phyloP scores from a whole-genome alignment of 2,888 invertebrate species.

The Sepioteuthis lessoniana region DNA sequence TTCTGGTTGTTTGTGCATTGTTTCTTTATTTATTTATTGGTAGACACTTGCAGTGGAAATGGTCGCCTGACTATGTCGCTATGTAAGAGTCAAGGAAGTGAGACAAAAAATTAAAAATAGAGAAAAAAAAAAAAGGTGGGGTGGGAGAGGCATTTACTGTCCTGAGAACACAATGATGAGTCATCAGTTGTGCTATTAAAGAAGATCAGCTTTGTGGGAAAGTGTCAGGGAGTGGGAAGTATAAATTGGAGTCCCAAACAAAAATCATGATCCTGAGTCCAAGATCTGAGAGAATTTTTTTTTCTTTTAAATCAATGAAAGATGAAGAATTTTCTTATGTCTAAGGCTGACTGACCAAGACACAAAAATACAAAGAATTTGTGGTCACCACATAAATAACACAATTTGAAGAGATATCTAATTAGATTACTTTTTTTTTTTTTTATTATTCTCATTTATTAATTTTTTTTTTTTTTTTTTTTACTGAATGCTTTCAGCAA shows the following conservation, averaged over 20 bases:
- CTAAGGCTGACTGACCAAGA: background rate
- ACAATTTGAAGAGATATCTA: background rate
- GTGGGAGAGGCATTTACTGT: background rate
- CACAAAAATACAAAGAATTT: constrained; percentile 1
- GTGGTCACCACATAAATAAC: background rate
- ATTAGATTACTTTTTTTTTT: background rate
- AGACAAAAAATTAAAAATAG: background rate
- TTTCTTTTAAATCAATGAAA: background rate
- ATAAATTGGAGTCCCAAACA: background rate
- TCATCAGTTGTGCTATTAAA: background rate
- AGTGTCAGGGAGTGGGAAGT: constrained; percentile 17
- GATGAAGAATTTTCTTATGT: background rate
- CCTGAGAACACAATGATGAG: background rate
- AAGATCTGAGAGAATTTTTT: background rate
- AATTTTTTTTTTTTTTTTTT: too few relatives aligned
- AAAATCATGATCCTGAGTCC: constrained; percentile 10
- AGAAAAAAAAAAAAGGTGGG: background rate
- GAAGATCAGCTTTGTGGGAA: background rate
- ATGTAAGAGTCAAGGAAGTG: background rate
- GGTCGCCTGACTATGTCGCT: constrained; percentile 23
- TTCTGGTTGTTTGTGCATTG: background rate
- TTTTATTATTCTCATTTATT: too few relatives aligned
- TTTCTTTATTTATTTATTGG: background rate
- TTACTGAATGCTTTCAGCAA: too few relatives aligned
- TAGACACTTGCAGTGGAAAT: background rate